Percentiles rank a stretch among this genome's conserved stretches.
Conservation (phyloP, 1,140 invertebrate genomes). For the Paraescarpia echinospica region DNA sequence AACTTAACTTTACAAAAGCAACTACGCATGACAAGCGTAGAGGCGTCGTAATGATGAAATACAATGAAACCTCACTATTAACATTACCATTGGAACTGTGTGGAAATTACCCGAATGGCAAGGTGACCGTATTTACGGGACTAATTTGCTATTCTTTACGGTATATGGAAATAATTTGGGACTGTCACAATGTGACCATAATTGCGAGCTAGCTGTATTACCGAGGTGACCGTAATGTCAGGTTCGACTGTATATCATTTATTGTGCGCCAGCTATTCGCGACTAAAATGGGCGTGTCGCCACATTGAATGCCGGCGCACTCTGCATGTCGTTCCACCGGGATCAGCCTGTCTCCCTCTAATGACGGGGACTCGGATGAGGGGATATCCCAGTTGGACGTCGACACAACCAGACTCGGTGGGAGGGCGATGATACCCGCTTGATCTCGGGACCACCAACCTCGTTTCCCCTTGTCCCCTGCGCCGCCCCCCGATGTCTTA, state of each 20-base stretch:
- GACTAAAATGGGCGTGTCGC: neutral
- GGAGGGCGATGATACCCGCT: neutral
- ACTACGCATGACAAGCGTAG: neutral
- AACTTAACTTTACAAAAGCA: neutral
- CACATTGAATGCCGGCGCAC: neutral
- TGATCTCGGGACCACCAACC: neutral
- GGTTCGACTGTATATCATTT: too few species aligned
- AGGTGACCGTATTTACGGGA: too few species aligned
- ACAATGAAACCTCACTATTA: too few species aligned
- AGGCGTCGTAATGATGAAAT: neutral
- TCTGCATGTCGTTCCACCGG: neutral
- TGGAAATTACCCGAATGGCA: too few species aligned
- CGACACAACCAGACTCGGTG: neutral
- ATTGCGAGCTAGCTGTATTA: too few species aligned
- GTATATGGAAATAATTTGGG: too few species aligned
- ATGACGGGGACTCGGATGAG: neutral
- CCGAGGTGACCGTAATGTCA: too few species aligned
- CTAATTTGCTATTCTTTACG: too few species aligned
- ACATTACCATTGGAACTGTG: too few species aligned
- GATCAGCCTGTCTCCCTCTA: neutral
- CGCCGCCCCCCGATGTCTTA: neutral
- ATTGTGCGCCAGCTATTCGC: too few species aligned
- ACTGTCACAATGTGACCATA: too few species aligned
- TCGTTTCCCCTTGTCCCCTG: neutral
- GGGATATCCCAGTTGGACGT: neutral